Conservation (phyloP, 2,797 vertebrate species). For the Danio aesculapii region DNA sequence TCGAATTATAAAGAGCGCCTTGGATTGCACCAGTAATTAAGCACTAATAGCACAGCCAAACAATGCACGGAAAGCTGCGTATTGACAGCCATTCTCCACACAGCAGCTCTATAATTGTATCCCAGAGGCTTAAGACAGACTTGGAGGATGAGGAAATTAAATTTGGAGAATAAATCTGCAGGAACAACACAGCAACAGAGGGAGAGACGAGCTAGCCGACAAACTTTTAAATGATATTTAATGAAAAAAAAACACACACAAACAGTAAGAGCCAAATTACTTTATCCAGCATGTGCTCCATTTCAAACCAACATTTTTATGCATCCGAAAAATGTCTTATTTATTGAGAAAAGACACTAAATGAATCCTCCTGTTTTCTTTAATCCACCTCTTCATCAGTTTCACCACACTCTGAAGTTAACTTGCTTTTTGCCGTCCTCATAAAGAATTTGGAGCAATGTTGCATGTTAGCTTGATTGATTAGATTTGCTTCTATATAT, state of each 20-base stretch:
- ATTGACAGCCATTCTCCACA: conserved; percentile 60
- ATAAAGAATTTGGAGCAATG: conserved; percentile 11
- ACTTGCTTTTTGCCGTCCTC: conserved; percentile 17
- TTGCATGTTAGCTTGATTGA: conserved; percentile 13
- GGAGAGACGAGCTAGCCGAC: conserved; percentile 34
- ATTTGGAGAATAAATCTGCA: conserved; percentile 55
- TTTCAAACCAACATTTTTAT: conserved; percentile 17
- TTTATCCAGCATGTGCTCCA: conserved; percentile 42
- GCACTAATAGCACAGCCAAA: conserved; percentile 65
- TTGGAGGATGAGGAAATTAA: conserved; percentile 57
- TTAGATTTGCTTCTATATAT: conserved; percentile 10
- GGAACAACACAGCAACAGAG: conserved; percentile 42
- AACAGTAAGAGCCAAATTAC: conserved; percentile 36
- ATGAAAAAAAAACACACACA: conserved; percentile 43
- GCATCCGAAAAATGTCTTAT: conserved; percentile 27
- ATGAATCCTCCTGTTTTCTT: conserved; percentile 39
- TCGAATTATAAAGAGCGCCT: conserved; percentile 39
- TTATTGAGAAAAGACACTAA: conserved; percentile 36
- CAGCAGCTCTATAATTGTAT: conserved; percentile 57
- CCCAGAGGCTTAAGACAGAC: conserved; percentile 59
- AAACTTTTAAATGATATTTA: conserved; percentile 60
- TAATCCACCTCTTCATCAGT: conserved; percentile 15
- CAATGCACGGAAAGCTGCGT: conserved; percentile 63
- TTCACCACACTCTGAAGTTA: conserved; percentile 18
- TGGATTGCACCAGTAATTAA: conserved; percentile 69